Evolutionary conservation across 2,888 invertebrate genomes (phyloP).

Genomic region (Diloba caeruleocephala): DNA sequence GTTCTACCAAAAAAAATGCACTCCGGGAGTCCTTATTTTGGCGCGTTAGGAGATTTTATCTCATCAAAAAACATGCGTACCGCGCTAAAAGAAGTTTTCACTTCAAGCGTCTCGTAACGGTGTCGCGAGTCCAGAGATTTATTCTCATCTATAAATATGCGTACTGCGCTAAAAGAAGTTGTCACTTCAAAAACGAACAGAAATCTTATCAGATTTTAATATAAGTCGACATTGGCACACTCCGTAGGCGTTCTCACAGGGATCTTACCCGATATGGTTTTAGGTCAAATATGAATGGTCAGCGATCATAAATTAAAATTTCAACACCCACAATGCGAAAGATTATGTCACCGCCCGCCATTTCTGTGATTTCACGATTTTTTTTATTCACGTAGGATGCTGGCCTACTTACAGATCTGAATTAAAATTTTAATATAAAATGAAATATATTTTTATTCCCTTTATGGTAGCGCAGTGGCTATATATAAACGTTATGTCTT

Average conservation of each 20-base stretch:
- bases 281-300: slow-evolving; percentile 48
- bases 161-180: too few species aligned
- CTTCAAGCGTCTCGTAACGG: too few species aligned
- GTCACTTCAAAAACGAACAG: neutral
- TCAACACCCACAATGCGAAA: slow-evolving; percentile 53
- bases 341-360: slow-evolving; percentile 52
- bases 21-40: too few species aligned
- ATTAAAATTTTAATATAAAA: slow-evolving; percentile 27
- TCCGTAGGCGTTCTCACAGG: slow-evolving; percentile 45
- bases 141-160: too few species aligned
- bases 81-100: too few species aligned
- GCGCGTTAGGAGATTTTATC: too few species aligned
- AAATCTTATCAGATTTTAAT: slow-evolving; percentile 11
- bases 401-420: slow-evolving; percentile 28
- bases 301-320: slow-evolving; percentile 49
- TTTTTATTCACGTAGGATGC: slow-evolving; percentile 46
- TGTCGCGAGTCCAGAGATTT: too few species aligned
- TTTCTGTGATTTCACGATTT: slow-evolving; percentile 41
- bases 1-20: too few species aligned
- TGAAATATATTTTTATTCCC: slow-evolving; percentile 16
- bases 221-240: slow-evolving; percentile 36
- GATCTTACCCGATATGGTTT: slow-evolving; percentile 50
- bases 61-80: too few species aligned
- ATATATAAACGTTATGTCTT: slow-evolving; percentile 22
- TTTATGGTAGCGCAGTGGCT: slow-evolving; percentile 10